Conservation (phyloP, 1,140 invertebrate species). For the Lysiphlebus fabarum region DNA sequence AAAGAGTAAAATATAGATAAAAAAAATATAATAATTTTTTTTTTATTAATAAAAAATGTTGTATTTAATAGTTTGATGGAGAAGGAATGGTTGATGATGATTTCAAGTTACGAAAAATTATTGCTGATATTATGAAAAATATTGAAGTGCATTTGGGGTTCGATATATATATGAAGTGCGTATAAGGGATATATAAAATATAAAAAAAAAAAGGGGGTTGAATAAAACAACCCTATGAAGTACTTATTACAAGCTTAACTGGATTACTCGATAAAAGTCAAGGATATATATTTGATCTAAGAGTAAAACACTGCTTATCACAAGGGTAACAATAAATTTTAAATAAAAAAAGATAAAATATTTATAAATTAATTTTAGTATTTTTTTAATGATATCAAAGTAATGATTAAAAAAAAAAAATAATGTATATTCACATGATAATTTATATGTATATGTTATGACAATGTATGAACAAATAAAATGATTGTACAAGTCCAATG, state of each 20-base stretch:
- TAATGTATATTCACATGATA: no score
- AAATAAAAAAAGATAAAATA: no score
- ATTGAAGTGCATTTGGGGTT: slow-evolving; percentile 2
- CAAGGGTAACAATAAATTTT: no score
- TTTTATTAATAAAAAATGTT: no score
- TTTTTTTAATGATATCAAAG: no score
- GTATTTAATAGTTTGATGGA: no score
- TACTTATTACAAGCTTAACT: slow-evolving; percentile 15
- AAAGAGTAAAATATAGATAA: no score
- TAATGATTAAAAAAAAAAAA: no score
- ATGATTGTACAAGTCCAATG: slow-evolving; percentile 45
- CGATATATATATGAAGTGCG: background rate
- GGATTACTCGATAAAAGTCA: slow-evolving; percentile 8
- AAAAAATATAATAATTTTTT: no score
- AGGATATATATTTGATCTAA: slow-evolving; percentile 18
- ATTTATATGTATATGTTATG: no score
- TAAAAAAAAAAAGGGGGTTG: slow-evolving; percentile 27
- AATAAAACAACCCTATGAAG: slow-evolving; percentile 2
- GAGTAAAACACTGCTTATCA: background rate
- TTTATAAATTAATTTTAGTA: no score
- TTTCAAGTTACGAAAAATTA: slow-evolving; percentile 26
- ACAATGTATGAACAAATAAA: slow-evolving; percentile 27
- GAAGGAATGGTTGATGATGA: slow-evolving; percentile 32
- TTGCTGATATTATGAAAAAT: background rate
- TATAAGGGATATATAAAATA: background rate